Evolutionary conservation across 2,888 invertebrate species (phyloP).

Genomic region (Neoaliturus tenellus): DNA sequence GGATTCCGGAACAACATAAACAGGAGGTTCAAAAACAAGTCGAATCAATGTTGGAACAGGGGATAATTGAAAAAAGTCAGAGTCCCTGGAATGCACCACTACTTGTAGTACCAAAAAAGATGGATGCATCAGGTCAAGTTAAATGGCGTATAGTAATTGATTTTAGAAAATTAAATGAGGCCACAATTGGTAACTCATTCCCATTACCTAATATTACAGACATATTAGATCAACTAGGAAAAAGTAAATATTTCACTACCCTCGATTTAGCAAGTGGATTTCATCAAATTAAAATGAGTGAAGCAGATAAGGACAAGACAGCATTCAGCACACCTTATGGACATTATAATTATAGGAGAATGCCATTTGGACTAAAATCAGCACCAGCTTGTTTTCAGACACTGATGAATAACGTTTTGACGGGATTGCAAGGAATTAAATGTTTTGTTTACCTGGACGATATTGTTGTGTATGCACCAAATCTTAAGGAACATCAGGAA

Average conservation of each 20-base stretch:
- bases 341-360: slow-evolving; percentile 67
- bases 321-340: slow-evolving; percentile 68
- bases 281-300: slow-evolving; percentile 68
- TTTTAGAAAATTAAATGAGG: slow-evolving; percentile 35
- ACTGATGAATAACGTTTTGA: slow-evolving; percentile 67
- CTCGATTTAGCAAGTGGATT: slow-evolving; percentile 53
- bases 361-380: slow-evolving; percentile 69
- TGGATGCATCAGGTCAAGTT: background rate
- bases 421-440: slow-evolving; percentile 61
- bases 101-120: slow-evolving; percentile 22
- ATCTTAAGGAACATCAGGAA: slow-evolving; percentile 22
- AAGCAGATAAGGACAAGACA: slow-evolving; percentile 67
- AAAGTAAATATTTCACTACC: slow-evolving; percentile 11
- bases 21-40: slow-evolving; percentile 33
- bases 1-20: background rate
- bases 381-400: slow-evolving; percentile 68
- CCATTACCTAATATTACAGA: slow-evolving; percentile 45
- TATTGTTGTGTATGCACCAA: slow-evolving; percentile 25
- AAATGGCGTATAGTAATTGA: slow-evolving; percentile 38
- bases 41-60: background rate
- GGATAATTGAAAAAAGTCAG: background rate
- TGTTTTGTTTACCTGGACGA: slow-evolving; percentile 53
- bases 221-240: slow-evolving; percentile 39
- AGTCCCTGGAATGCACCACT: slow-evolving; percentile 27
- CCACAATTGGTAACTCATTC: slow-evolving; percentile 25